Percentiles rank a stretch among this genome's conserved stretches.
Conservation (phyloP, 2,113 vertebrate species). For the Paedocypris sp. region DNA sequence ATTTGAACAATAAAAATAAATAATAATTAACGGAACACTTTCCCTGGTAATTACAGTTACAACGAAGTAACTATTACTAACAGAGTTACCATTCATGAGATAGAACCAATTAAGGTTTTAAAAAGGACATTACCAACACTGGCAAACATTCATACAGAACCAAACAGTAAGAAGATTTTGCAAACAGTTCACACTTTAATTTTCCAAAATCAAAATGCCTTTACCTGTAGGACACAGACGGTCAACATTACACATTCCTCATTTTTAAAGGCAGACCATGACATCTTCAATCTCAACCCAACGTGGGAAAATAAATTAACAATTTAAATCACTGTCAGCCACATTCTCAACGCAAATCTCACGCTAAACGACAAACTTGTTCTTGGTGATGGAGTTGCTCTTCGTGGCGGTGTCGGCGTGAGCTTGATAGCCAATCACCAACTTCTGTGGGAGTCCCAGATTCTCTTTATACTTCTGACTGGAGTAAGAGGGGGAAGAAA, state of each 20-base stretch:
- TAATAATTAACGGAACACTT: too few species aligned
- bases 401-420: constrained; percentile 73
- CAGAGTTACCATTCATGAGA: too few species aligned
- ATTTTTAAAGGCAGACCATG: background rate
- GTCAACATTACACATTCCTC: background rate
- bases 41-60: too few species aligned
- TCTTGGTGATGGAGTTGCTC: constrained; percentile 66
- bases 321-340: background rate
- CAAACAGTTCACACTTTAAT: background rate
- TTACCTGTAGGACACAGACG: background rate
- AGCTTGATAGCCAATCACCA: constrained; percentile 73
- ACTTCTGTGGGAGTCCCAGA: constrained; percentile 64
- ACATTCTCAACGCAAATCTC: background rate
- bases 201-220: background rate
- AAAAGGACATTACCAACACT: too few species aligned
- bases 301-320: too few species aligned
- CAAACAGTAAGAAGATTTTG: background rate
- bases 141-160: too few species aligned
- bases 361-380: constrained; percentile 69
- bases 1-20: too few species aligned
- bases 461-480: constrained; percentile 71
- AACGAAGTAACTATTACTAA: too few species aligned
- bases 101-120: too few species aligned
- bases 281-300: too few species aligned
- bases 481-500: too few species aligned